phyloP scores from a whole-genome alignment of 1,140 invertebrate species.

The Oreohelix idahoensis region DNA sequence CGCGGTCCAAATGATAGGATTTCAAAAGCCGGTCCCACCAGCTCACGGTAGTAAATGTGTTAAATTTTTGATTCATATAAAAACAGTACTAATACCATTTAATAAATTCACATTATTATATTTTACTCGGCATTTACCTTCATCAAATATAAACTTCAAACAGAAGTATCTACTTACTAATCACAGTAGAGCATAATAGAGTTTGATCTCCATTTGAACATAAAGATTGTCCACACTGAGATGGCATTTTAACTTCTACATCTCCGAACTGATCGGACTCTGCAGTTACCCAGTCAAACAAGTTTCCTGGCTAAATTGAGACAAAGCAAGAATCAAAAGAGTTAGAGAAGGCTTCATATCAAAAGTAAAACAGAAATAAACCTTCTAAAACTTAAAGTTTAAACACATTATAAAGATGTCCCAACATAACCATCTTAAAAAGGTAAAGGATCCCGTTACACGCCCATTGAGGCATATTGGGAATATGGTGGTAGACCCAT shows the following conservation, averaged over 20 bases:
- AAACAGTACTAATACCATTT: too few species aligned
- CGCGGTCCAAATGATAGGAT: too few species aligned
- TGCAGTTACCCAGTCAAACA: slow-evolving; percentile 50
- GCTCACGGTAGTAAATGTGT: too few species aligned
- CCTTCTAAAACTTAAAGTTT: neutral
- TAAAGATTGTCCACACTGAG: slow-evolving; percentile 46
- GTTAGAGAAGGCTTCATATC: neutral
- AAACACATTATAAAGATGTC: neutral
- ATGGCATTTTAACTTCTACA: slow-evolving; percentile 49
- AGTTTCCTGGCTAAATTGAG: slow-evolving; percentile 33
- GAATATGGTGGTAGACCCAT: too few species aligned
- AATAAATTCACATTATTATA: too few species aligned
- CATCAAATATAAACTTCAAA: too few species aligned
- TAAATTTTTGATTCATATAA: too few species aligned
- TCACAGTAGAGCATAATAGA: neutral
- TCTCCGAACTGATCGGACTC: slow-evolving; percentile 41
- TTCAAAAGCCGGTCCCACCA: too few species aligned
- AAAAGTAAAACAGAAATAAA: neutral
- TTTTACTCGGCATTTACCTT: too few species aligned
- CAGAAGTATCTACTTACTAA: neutral
- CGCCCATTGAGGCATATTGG: too few species aligned
- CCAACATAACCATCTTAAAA: too few species aligned
- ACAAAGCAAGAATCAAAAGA: slow-evolving; percentile 36
- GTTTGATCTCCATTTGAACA: slow-evolving; percentile 44
- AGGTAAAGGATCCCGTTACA: too few species aligned